Conservation (phyloP, 2,113 vertebrate species). For the Choloepus hoffmanni region DNA sequence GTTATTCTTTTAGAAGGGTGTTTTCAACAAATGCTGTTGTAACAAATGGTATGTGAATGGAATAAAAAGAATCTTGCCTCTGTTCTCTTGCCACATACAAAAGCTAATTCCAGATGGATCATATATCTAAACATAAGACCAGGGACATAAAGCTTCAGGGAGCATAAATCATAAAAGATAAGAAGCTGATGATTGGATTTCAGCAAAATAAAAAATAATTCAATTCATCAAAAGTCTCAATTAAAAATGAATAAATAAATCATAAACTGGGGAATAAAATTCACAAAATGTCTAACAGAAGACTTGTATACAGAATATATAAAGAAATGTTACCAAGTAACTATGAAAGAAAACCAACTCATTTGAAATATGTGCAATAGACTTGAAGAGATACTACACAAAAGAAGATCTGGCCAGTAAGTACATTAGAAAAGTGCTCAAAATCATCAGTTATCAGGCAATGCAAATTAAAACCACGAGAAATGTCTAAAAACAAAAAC, state of each 20-base stretch:
- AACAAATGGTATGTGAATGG: neutral
- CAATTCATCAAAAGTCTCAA: neutral
- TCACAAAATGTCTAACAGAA: neutral
- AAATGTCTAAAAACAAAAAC: neutral
- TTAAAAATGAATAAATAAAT: slow-evolving; percentile 38
- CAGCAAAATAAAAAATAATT: neutral
- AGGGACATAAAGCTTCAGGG: neutral
- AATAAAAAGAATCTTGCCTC: neutral
- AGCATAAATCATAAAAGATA: neutral
- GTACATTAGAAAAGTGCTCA: neutral
- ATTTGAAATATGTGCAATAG: neutral
- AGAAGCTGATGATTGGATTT: neutral
- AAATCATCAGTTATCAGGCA: neutral
- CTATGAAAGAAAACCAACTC: neutral
- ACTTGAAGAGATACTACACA: neutral
- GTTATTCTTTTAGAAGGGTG: neutral
- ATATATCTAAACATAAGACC: neutral
- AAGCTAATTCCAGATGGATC: neutral
- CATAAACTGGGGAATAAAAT: neutral
- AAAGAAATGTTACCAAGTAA: neutral
- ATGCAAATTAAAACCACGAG: neutral
- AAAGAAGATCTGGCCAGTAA: neutral
- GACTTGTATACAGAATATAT: neutral
- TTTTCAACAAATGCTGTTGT: neutral
- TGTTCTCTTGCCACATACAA: neutral